A percentile compares a stretch with the other conserved stretches of the same genome.
Evolutionary conservation across 2,888 invertebrate genomes (phyloP).

Genomic region (Vanessa cardui): DNA sequence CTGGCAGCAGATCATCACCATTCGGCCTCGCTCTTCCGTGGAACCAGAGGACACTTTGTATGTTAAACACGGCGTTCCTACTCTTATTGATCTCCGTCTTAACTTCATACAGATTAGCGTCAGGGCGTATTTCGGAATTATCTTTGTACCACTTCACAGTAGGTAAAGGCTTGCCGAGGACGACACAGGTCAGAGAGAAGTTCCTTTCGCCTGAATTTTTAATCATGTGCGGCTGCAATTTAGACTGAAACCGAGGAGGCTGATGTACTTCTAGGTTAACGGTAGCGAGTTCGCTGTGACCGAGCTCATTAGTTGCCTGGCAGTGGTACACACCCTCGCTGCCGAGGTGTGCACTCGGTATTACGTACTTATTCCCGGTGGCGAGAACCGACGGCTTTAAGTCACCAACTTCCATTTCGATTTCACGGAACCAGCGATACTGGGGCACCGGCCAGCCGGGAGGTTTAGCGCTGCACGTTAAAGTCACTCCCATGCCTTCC

Average conservation of each 20-base stretch:
- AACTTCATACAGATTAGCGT: slow-evolving; percentile 91
- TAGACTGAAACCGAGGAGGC: slow-evolving; percentile 91
- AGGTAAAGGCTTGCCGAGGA: slow-evolving; percentile 94
- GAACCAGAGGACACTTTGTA: slow-evolving; percentile 92
- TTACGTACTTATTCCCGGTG: slow-evolving; percentile 91
- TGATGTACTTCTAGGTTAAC: slow-evolving; percentile 94
- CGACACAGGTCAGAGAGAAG: slow-evolving; percentile 91
- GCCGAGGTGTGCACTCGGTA: slow-evolving; percentile 91
- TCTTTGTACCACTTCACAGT: slow-evolving; percentile 94
- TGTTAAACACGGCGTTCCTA: slow-evolving; percentile 90
- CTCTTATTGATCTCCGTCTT: slow-evolving; percentile 89
- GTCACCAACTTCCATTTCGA: slow-evolving; percentile 84
- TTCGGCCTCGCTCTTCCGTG: slow-evolving; percentile 90
- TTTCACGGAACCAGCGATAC: slow-evolving; percentile 94
- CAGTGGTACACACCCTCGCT: slow-evolving; percentile 95
- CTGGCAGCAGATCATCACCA: slow-evolving; percentile 89
- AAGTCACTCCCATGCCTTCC: slow-evolving; percentile 91
- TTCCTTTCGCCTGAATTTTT: slow-evolving; percentile 90
- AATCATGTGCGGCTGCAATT: slow-evolving; percentile 91
- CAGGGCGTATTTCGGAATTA: slow-evolving; percentile 89
- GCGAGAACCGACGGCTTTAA: slow-evolving; percentile 86
- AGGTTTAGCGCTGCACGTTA: slow-evolving; percentile 93
- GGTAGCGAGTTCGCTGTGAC: slow-evolving; percentile 92
- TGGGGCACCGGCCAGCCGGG: slow-evolving; percentile 97
- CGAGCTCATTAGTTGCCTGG: slow-evolving; percentile 94